Conservation (phyloP, 2,113 vertebrate genomes). For the Antidorcas marsupialis region DNA sequence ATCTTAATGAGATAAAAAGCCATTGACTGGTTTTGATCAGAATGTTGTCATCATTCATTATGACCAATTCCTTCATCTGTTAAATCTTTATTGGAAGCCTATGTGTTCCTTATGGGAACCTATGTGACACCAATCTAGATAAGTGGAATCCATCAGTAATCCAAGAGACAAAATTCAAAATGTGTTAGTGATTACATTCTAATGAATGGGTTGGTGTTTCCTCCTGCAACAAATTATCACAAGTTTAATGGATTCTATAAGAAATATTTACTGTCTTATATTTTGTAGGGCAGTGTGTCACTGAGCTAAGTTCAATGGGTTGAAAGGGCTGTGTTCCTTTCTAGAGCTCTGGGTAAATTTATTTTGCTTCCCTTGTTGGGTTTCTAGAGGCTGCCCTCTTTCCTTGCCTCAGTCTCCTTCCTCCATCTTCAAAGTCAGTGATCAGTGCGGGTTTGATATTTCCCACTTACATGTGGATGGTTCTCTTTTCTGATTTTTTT, state of each 20-base stretch:
- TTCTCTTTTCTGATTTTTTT: neutral
- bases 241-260: neutral
- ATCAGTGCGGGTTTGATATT: neutral
- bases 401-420: neutral
- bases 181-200: neutral
- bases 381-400: neutral
- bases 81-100: neutral
- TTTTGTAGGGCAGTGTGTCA: neutral
- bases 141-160: neutral
- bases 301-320: neutral
- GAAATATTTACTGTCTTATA: neutral
- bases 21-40: neutral
- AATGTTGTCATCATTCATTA: neutral
- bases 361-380: neutral
- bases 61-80: neutral
- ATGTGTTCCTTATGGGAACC: neutral
- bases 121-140: neutral
- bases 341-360: neutral
- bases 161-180: neutral
- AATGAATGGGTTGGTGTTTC: neutral
- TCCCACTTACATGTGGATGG: neutral
- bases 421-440: neutral
- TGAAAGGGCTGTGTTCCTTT: neutral
- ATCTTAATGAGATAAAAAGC: neutral
- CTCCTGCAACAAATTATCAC: neutral